These are phyloP conservation scores for Lycodopsis pacificus DNA, from an alignment of 2,797 vertebrate species.

Conservation along the genomic window DNA sequence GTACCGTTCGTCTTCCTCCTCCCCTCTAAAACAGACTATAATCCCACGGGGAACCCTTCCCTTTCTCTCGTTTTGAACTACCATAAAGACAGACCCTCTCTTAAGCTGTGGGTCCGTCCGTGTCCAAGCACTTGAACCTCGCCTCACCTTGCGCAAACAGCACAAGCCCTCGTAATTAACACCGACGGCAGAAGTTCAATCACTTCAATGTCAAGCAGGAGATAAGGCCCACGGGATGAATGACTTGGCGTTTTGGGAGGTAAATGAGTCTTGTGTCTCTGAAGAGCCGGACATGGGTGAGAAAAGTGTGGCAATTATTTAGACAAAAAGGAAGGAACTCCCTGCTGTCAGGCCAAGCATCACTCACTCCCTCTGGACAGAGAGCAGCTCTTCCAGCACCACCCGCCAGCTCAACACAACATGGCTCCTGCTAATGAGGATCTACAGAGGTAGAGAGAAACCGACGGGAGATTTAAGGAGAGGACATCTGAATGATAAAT, in stretches of 20 bases:
- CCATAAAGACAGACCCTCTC: slow-evolving; percentile 7
- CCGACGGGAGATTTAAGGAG: slow-evolving; percentile 16
- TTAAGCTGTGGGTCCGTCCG: slow-evolving; percentile 4
- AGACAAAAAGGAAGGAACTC: slow-evolving; percentile 22
- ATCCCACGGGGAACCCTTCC: slow-evolving; percentile 28
- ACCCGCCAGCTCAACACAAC: slow-evolving; percentile 29
- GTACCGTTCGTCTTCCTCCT: slow-evolving; percentile 8
- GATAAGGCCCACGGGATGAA: slow-evolving; percentile 29
- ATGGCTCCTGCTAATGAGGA: slow-evolving; percentile 46
- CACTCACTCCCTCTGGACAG: slow-evolving; percentile 31
- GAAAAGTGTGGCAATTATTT: slow-evolving; percentile 33
- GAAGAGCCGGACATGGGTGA: slow-evolving; percentile 7
- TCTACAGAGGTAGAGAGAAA: slow-evolving; percentile 19
- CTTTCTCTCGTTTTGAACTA: slow-evolving; percentile 36
- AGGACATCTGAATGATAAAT: slow-evolving; percentile 14
- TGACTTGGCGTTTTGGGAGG: slow-evolving; percentile 19
- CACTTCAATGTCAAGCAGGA: slow-evolving; percentile 15
- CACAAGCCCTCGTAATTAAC: slow-evolving; percentile 33
- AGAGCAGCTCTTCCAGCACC: slow-evolving; percentile 20
- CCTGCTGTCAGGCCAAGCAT: slow-evolving; percentile 25
- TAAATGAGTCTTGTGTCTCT: slow-evolving; percentile 39
- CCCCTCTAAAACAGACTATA: slow-evolving; percentile 19
- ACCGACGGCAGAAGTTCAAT: slow-evolving; percentile 22
- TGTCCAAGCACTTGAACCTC: slow-evolving; percentile 43
- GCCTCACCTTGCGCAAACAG: neutral